phyloP scores from a whole-genome alignment of 2,113 vertebrate species.

The Crypturellus undulatus region DNA sequence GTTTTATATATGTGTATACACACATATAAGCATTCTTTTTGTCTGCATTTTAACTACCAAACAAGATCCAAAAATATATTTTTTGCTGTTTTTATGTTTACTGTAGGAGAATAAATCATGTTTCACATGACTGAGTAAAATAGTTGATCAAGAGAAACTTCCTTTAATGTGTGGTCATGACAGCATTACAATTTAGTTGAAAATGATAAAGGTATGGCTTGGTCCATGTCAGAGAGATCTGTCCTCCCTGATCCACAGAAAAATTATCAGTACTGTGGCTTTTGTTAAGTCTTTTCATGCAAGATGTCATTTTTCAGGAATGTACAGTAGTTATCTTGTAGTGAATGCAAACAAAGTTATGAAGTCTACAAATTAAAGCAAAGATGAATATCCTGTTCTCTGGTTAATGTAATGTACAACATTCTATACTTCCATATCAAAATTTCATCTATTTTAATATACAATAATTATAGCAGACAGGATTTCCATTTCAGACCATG shows the following conservation, averaged over 20 bases:
- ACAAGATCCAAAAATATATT: background rate
- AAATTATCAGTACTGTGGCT: conserved; percentile 59
- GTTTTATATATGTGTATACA: background rate
- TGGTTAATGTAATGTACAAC: conserved; percentile 39
- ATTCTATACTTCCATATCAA: conserved; percentile 70
- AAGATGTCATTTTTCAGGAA: conserved; percentile 67
- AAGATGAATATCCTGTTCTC: conserved; percentile 66
- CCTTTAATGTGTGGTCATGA: background rate
- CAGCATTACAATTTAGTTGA: conserved; percentile 1
- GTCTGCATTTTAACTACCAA: background rate
- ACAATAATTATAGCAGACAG: conserved; percentile 69
- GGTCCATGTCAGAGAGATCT: conserved; percentile 31
- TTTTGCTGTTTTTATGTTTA: background rate
- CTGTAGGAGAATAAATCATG: conserved; percentile 37
- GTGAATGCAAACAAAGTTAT: conserved; percentile 62
- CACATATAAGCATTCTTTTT: background rate
- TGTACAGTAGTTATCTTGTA: conserved; percentile 56
- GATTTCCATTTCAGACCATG: conserved; percentile 51
- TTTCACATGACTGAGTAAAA: conserved; percentile 36
- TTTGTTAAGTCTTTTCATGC: conserved; percentile 66
- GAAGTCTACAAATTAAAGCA: conserved; percentile 70
- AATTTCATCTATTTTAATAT: conserved; percentile 78
- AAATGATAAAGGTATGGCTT: conserved; percentile 41
- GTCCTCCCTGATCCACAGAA: conserved; percentile 4
- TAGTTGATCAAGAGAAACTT: conserved; percentile 35